A percentile compares a stretch with the other conserved stretches of the same genome.
These are phyloP conservation scores for Coryphaenoides rupestris DNA, from an alignment of 2,113 vertebrate species.

Conservation along the genomic window DNA sequence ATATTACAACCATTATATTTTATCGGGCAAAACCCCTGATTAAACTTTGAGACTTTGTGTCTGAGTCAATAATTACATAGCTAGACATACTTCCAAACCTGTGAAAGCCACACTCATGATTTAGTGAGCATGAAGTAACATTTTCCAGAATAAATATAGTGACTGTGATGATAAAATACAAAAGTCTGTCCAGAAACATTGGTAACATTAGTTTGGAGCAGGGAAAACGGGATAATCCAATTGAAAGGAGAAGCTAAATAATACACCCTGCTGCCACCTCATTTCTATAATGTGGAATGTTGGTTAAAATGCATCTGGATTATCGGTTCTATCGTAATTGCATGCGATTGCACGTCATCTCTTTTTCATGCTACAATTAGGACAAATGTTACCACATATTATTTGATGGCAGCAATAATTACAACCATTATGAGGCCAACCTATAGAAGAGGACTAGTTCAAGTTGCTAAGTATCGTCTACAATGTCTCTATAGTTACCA, in stretches of 20 bases:
- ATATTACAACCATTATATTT: too few species aligned
- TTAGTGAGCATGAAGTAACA: too few species aligned
- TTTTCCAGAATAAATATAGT: too few species aligned
- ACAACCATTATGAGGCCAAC: background rate
- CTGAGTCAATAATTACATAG: too few species aligned
- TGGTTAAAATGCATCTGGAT: background rate
- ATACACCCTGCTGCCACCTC: background rate
- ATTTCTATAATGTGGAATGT: background rate
- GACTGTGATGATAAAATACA: too few species aligned
- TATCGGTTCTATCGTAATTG: background rate
- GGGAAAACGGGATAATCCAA: background rate
- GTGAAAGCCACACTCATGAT: background rate
- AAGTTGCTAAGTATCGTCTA: conserved; percentile 20
- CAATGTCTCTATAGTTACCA: conserved; percentile 15
- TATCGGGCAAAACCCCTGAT: too few species aligned
- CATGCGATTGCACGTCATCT: background rate
- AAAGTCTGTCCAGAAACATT: too few species aligned
- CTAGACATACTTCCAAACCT: background rate
- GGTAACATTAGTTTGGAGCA: background rate
- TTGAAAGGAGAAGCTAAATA: background rate
- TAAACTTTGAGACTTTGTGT: too few species aligned
- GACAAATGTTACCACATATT: too few species aligned
- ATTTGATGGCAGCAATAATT: too few species aligned
- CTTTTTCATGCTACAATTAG: background rate
- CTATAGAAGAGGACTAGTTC: too few species aligned